A percentile compares a stretch with the other conserved stretches of the same genome.
These are phyloP conservation scores for Siderastrea radians DNA, from an alignment of 92 coral and sea anemone genomes.

Conservation along the genomic window DNA sequence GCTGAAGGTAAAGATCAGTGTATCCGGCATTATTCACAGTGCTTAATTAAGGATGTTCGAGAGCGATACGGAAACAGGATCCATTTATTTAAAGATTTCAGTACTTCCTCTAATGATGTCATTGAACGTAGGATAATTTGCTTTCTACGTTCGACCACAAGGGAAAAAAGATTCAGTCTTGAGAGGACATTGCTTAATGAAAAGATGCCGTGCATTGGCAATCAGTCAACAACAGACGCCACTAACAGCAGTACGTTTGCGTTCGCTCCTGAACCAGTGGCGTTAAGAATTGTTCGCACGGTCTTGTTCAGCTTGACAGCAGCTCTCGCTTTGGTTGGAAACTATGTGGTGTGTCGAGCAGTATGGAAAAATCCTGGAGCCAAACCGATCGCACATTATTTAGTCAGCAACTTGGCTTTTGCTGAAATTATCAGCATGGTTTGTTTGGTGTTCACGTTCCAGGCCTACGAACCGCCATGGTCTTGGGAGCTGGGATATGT, in stretches of 20 bases:
- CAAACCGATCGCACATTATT: slow-evolving; percentile 36
- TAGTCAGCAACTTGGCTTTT: slow-evolving; percentile 53
- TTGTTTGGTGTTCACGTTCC: slow-evolving; percentile 33
- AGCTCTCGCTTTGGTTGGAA: slow-evolving; percentile 43
- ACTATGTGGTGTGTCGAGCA: slow-evolving; percentile 54
- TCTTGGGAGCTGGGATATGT: slow-evolving; percentile 33
- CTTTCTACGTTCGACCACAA: neutral
- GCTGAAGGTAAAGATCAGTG: too few species aligned
- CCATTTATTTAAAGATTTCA: too few species aligned
- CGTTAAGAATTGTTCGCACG: slow-evolving; percentile 20
- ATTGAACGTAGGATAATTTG: neutral
- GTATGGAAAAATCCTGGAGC: slow-evolving; percentile 20
- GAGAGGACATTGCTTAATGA: neutral
- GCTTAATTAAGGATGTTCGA: too few species aligned
- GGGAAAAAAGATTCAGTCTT: neutral
- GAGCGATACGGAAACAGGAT: too few species aligned
- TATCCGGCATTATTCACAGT: too few species aligned
- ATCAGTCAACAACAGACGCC: neutral
- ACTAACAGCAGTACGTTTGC: neutral
- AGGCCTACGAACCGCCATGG: slow-evolving; percentile 35
- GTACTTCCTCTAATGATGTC: too few species aligned
- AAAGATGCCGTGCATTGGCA: neutral
- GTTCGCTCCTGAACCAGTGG: slow-evolving; percentile 37
- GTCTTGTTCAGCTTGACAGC: slow-evolving; percentile 34
- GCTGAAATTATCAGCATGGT: slow-evolving; percentile 51